Base-by-base conservation (phyloP, 2,797 vertebrate genomes). In the Cheirogaleus major region DNA sequence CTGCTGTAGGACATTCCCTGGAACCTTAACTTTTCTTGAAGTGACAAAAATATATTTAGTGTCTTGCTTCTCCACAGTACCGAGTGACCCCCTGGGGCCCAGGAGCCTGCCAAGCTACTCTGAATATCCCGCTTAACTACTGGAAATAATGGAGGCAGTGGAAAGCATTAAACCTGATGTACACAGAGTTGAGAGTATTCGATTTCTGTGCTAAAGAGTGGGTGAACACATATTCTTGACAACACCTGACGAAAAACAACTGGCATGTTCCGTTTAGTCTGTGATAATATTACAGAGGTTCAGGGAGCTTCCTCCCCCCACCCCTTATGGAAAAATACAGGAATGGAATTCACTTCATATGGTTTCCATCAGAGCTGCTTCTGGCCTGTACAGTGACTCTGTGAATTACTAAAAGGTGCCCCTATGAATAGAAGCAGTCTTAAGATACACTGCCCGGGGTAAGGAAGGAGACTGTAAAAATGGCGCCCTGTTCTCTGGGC, bases 31-130 rank as follows among this genome's bases (percentile, higher is more conserved):
- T 91, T 97, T 98, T 89, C 83, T 73, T 50, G 43, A 95, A 96
- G 43, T 87, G 89, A 93, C 55, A 80, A 89, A 95, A 96, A 94
- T 93, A 91, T 92, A 93, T 94, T 98, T 93, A 96, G 70, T 79
- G 45, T 72, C 89, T 96, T 84, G 70, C 76, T 94, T 96, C 61
- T 83, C 86, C 63, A 72, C 63, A 69, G 95, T 73, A 67, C 61
- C 20, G 30, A 79, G 94, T 90, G 91, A 87, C 41, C n/a, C 87
- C 91, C 93, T 88, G 83, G 72, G 65, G 86, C 59, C 35, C 35
- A 55, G 83, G 89, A 87, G 59, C n/a, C 89, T 91, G 50, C 82
- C 61, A 92, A 63, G 76, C 72, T n/a, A 52, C 89, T 94, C n/a
- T 30, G 23, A 90, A 94, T 87, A 55, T 63, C 93, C 59, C 91